A percentile compares a stretch with the other conserved stretches of the same genome.
phyloP scores from a whole-genome alignment of 2,888 invertebrate genomes.

The Dendrolimus pini region DNA sequence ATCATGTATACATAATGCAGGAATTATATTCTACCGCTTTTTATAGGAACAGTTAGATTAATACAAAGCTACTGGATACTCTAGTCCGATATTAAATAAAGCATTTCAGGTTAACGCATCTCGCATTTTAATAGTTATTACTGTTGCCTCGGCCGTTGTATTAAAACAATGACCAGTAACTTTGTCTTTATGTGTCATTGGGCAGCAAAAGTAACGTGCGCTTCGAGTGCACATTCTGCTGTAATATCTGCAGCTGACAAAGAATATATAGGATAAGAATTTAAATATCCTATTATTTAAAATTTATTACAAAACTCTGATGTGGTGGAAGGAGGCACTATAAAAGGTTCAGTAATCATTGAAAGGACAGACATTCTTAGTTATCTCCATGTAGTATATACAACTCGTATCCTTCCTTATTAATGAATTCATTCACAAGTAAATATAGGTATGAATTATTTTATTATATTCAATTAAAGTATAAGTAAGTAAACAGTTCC shows the following conservation, averaged over 20 bases:
- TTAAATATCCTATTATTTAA: not conserved
- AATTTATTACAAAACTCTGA: not conserved
- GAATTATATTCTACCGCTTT: too few relatives aligned
- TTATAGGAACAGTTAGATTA: too few relatives aligned
- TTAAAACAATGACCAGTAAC: slow-evolving; percentile 71
- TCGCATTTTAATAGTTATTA: slow-evolving; percentile 53
- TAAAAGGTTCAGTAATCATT: not conserved
- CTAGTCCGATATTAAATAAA: too few relatives aligned
- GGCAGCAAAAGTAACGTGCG: slow-evolving; percentile 31
- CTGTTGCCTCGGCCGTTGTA: slow-evolving; percentile 43
- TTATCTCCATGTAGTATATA: not conserved
- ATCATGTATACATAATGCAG: too few relatives aligned
- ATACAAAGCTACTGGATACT: too few relatives aligned
- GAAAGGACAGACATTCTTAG: not conserved
- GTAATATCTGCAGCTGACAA: not conserved
- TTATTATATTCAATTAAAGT: not conserved
- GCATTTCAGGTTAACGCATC: slow-evolving; percentile 48
- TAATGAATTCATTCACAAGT: not conserved
- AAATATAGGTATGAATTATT: not conserved
- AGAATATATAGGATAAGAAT: not conserved
- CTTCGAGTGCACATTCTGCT: slow-evolving; percentile 3
- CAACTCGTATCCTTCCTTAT: not conserved
- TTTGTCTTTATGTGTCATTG: slow-evolving; percentile 60
- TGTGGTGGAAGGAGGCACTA: too few relatives aligned
- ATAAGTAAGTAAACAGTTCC: too few relatives aligned